Conservation (phyloP, 1,140 invertebrate species). For the Leptestheria dahalacensis region DNA sequence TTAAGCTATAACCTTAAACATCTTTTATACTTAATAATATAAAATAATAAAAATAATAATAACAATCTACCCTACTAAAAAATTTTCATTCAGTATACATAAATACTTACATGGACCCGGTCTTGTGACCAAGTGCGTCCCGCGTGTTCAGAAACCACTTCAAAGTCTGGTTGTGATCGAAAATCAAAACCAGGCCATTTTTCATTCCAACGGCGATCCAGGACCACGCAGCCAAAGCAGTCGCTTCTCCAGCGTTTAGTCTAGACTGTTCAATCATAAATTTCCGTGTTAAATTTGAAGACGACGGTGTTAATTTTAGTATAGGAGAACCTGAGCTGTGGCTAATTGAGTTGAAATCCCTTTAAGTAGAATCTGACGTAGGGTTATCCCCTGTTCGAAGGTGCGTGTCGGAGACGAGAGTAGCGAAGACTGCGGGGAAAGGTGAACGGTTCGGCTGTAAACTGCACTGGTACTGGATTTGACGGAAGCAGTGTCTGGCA, state of each 20-base stretch:
- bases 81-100: neutral
- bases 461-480: neutral
- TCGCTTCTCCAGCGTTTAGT: conserved; percentile 74
- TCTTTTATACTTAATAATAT: neutral
- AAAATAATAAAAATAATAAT: neutral
- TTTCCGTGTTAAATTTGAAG: neutral
- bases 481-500: neutral
- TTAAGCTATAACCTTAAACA: neutral
- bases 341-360: conserved; percentile 71
- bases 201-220: conserved; percentile 82
- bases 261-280: conserved; percentile 46
- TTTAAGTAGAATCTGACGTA: conserved; percentile 64
- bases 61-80: neutral
- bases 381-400: conserved; percentile 29
- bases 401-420: neutral
- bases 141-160: conserved; percentile 50
- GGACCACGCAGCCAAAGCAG: conserved; percentile 53
- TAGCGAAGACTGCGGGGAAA: neutral
- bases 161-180: conserved; percentile 67
- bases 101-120: neutral
- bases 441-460: neutral
- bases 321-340: conserved; percentile 45
- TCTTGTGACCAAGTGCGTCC: conserved; percentile 29
- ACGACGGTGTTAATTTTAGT: conserved; percentile 27
- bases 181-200: conserved; percentile 76